Evolutionary conservation across 2,797 vertebrate species (phyloP), one percentile per base, ranked within the genome.

Genomic region (Sphaeramia orbicularis): DNA sequence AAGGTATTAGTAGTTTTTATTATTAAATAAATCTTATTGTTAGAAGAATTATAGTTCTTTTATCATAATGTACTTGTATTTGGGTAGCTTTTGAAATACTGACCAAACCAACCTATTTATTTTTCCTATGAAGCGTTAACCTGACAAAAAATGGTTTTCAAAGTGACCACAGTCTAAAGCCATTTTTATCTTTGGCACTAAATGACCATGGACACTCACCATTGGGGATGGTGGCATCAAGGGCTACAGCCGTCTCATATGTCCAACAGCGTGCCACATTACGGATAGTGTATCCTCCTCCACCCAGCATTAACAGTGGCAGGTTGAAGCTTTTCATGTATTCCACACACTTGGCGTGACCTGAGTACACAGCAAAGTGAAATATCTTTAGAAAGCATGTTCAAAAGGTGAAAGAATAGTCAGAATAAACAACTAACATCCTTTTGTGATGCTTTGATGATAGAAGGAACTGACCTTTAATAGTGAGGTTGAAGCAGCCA

Each of bases 241-340:
- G 71, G 2, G 98, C 98, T 59, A 99, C 97, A 0, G 98, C 96
- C 0, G 98, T 99, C 90, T 99, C 97, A 0, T 93, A 99, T 0
- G 97, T 99, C 98, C 97, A 99, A 91, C 97, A 99, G 2, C 97
- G 93, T 0, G 97, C 97, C 65, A 99, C 97, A 0, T 99, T 99
- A 2, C 97, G 95, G 87, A 99, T 99, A 0, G 98, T 99, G 65
- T 99, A 99, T 53, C 98, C 97, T 0, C 98, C 97, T 38, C 98
- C 98, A 54, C 98, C 98, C 83, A 99, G 90, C 98, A 99, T 99
- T n/a, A 99, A 92, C 92, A 98, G 92, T 0, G 98, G 97, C 86
- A 99, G 88, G 83, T 99, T 99, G 80, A 99, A 99, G 65, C 96
- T 96, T 87, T 99, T 99, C 71, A 99, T 97, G 87, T 98, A 99